phyloP scores from a whole-genome alignment of 2,888 invertebrate genomes.

The Pyrrhosoma nymphula region DNA sequence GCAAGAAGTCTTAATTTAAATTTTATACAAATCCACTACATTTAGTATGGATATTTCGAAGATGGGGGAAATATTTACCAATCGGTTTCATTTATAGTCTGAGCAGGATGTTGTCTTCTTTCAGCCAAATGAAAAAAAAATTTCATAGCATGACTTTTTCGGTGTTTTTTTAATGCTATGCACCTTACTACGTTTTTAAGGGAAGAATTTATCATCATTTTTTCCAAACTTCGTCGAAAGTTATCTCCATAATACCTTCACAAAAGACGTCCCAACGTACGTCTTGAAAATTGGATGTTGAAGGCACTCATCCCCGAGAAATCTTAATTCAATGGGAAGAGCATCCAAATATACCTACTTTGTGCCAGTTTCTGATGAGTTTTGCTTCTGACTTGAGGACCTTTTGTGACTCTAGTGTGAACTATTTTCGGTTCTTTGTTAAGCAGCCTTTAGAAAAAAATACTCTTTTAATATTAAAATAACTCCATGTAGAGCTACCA shows the following conservation, averaged over 20 bases:
- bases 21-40: not conserved
- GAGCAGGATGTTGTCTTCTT: not conserved
- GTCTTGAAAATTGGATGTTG: not conserved
- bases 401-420: too few species aligned
- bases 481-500: too few species aligned
- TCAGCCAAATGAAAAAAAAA: not conserved
- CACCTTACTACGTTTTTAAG: not conserved
- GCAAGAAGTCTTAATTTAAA: not conserved
- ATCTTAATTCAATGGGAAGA: not conserved
- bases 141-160: not conserved
- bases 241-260: not conserved
- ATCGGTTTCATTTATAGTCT: not conserved
- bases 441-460: too few species aligned
- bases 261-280: not conserved
- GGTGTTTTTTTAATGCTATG: not conserved
- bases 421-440: too few species aligned
- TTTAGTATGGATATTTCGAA: not conserved
- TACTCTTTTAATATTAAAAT: too few species aligned
- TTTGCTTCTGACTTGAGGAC: not conserved
- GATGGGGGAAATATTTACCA: not conserved
- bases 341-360: not conserved
- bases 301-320: not conserved
- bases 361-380: too few species aligned
- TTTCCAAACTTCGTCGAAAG: not conserved
- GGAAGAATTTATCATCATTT: not conserved